Conservation (phyloP, 2,797 vertebrate genomes). For the Artibeus jamaicensis region DNA sequence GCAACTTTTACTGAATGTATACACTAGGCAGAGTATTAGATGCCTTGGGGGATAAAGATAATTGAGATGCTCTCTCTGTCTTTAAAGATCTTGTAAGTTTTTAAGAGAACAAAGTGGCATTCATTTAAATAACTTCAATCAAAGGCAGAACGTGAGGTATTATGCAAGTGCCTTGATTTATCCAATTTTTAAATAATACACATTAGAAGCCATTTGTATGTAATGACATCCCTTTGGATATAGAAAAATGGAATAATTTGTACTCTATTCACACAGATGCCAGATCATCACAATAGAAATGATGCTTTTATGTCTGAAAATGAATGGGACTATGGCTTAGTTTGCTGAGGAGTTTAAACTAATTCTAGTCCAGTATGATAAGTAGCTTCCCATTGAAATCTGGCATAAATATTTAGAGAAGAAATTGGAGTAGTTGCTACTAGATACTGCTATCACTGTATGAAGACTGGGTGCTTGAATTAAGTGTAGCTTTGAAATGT, state of each 20-base stretch:
- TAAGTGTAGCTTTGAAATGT: slow-evolving; percentile 62
- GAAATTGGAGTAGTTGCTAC: slow-evolving; percentile 29
- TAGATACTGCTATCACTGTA: slow-evolving; percentile 61
- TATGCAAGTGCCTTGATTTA: slow-evolving; percentile 21
- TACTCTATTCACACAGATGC: background rate
- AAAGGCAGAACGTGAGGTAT: slow-evolving; percentile 28
- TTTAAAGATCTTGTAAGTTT: slow-evolving; percentile 15
- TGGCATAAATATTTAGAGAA: slow-evolving; percentile 48
- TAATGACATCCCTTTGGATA: background rate
- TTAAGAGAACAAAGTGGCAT: background rate
- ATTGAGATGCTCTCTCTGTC: background rate
- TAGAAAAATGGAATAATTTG: slow-evolving; percentile 29
- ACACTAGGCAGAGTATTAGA: background rate
- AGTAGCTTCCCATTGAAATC: slow-evolving; percentile 55
- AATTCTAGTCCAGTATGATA: slow-evolving; percentile 52
- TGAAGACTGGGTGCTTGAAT: slow-evolving; percentile 52
- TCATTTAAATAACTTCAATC: background rate
- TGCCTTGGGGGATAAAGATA: background rate
- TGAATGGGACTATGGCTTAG: slow-evolving; percentile 38
- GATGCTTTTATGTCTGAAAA: slow-evolving; percentile 47
- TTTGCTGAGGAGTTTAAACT: slow-evolving; percentile 58
- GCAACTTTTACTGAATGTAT: background rate
- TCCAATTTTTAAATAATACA: slow-evolving; percentile 39
- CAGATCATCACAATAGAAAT: slow-evolving; percentile 36
- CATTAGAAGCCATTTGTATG: slow-evolving; percentile 5